These are phyloP conservation scores for Micropoecilia bifurca DNA, from an alignment of 2,797 vertebrate genomes.

Conservation along the genomic window DNA sequence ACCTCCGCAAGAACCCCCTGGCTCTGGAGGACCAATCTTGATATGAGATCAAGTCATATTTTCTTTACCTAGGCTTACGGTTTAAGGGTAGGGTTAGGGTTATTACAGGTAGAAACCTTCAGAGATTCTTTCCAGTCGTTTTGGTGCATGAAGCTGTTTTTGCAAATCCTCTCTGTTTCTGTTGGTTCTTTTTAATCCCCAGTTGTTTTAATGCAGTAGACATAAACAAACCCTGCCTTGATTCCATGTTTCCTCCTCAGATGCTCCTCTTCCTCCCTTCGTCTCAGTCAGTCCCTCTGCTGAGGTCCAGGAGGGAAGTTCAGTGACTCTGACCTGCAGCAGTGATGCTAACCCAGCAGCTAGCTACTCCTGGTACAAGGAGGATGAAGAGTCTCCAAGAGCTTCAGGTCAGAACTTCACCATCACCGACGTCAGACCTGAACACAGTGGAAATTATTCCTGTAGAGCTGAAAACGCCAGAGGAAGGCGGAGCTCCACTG, in stretches of 20 bases:
- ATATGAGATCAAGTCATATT: too few relatives aligned
- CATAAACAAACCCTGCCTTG: too few relatives aligned
- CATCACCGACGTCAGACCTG: slow-evolving; percentile 32
- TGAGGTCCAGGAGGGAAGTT: background rate
- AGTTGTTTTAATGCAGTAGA: too few relatives aligned
- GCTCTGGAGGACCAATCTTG: too few relatives aligned
- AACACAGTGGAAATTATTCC: slow-evolving; percentile 45
- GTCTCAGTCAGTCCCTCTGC: background rate
- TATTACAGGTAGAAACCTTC: too few relatives aligned
- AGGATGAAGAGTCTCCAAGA: slow-evolving; percentile 19
- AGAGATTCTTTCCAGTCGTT: too few relatives aligned
- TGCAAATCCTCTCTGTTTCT: too few relatives aligned
- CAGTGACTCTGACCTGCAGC: slow-evolving; percentile 14
- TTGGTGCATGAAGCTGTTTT: too few relatives aligned
- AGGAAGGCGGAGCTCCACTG: slow-evolving; percentile 10
- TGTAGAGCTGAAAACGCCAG: slow-evolving; percentile 39
- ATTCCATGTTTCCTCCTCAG: background rate
- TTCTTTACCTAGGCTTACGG: too few relatives aligned
- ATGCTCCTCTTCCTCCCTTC: slow-evolving; percentile 1
- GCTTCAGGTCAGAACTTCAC: slow-evolving; percentile 33
- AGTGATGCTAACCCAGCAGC: slow-evolving; percentile 22
- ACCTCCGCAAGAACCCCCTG: too few relatives aligned
- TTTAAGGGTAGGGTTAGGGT: too few relatives aligned
- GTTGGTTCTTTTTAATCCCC: too few relatives aligned
- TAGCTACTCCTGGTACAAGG: slow-evolving; percentile 48